Conservation (phyloP, 2,888 invertebrate species). For the Melitaea athalia region DNA sequence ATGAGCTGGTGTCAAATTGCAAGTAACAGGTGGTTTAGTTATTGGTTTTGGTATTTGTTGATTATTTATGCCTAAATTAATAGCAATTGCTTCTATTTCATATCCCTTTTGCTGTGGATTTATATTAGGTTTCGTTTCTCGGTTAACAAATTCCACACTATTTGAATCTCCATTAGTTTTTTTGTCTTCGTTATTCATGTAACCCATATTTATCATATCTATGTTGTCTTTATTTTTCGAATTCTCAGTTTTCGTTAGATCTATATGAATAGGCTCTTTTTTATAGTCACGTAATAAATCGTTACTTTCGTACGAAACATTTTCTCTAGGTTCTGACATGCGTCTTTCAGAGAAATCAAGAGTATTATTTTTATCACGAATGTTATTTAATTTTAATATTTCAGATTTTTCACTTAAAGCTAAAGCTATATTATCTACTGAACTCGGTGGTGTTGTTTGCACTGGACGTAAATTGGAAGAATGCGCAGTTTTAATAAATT, state of each 20-base stretch:
- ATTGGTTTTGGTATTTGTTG: constrained; percentile 60
- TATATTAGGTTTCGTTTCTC: constrained; percentile 56
- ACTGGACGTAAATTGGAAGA: constrained; percentile 35
- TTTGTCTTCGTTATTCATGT: constrained; percentile 69
- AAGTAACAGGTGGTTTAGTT: constrained; percentile 51
- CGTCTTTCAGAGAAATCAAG: constrained; percentile 50
- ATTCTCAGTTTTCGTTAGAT: constrained; percentile 52
- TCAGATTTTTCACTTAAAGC: constrained; percentile 73
- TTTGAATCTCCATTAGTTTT: constrained; percentile 55
- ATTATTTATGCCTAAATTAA: constrained; percentile 70
- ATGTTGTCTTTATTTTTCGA: constrained; percentile 65
- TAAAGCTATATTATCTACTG: constrained; percentile 71
- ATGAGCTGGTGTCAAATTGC: constrained; percentile 64
- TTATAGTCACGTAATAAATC: constrained; percentile 47
- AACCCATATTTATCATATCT: constrained; percentile 79
- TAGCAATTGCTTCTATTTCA: constrained; percentile 71
- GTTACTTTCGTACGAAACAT: constrained; percentile 47
- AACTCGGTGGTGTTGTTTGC: constrained; percentile 52
- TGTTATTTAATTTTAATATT: constrained; percentile 58
- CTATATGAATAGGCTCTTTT: constrained; percentile 49
- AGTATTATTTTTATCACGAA: constrained; percentile 57
- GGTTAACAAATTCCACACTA: constrained; percentile 49
- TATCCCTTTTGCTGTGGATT: constrained; percentile 62
- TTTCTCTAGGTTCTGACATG: constrained; percentile 52
- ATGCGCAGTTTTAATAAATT: constrained; percentile 56